Percentiles rank a stretch among this genome's conserved stretches.
Conservation (phyloP, 1,140 invertebrate species). For the Lanistes nyassanus region DNA sequence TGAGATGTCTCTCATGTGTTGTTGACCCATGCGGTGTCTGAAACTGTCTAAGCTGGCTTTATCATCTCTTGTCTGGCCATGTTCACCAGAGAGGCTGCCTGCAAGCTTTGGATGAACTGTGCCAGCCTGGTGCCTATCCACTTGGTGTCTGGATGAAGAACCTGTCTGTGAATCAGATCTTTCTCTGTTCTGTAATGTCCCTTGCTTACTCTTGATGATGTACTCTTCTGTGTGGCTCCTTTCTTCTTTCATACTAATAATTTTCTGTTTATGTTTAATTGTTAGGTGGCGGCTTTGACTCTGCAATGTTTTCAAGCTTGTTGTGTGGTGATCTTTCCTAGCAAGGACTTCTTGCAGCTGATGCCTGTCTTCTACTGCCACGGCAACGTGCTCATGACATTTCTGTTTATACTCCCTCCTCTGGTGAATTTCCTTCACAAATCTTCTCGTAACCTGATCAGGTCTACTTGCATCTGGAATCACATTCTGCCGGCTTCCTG, state of each 20-base stretch:
- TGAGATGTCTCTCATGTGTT: background rate
- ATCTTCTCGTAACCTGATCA: background rate
- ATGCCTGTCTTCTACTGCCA: conserved; percentile 4
- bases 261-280: background rate
- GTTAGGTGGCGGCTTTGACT: background rate
- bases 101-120: background rate
- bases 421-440: background rate
- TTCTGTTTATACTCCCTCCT: background rate
- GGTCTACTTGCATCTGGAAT: background rate
- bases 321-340: background rate
- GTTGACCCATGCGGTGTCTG: background rate
- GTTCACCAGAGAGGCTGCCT: background rate
- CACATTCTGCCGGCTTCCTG: background rate
- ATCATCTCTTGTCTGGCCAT: background rate
- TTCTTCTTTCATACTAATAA: conserved; percentile 7
- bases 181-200: background rate
- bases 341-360: background rate
- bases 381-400: too few relatives aligned
- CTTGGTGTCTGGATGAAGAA: background rate
- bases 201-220: conserved; percentile 9
- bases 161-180: background rate
- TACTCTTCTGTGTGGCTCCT: conserved; percentile 13
- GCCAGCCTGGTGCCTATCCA: background rate
- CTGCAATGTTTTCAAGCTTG: conserved; percentile 1
- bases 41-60: too few relatives aligned